Evolutionary conservation across 92 coral and sea anemone genomes (phyloP).

Genomic region (Desmophyllum pertusum): DNA sequence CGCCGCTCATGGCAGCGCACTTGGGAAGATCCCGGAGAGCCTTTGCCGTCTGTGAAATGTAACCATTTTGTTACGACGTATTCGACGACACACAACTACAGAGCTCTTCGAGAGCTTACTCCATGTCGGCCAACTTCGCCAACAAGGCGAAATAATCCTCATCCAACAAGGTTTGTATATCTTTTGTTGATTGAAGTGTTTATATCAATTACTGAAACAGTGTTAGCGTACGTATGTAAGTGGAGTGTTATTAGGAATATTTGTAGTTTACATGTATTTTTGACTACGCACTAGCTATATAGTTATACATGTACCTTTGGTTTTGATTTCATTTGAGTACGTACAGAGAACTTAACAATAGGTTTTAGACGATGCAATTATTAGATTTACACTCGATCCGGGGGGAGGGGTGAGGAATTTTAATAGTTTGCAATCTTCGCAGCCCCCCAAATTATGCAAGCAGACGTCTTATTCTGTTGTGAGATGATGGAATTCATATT

Average conservation of each 20-base stretch:
- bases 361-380: not conserved
- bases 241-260: not conserved
- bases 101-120: constrained; percentile 70
- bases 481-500: no score
- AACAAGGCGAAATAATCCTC: constrained; percentile 95
- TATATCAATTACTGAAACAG: not conserved
- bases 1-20: constrained; percentile 82
- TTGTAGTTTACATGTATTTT: not conserved
- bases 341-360: not conserved
- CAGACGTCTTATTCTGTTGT: no score
- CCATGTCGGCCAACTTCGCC: constrained; percentile 95
- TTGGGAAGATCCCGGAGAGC: constrained; percentile 92
- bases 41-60: constrained; percentile 68
- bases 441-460: no score
- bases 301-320: not conserved
- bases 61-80: constrained; percentile 85
- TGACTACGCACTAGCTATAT: no score
- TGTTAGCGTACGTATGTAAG: not conserved
- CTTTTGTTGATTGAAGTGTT: constrained; percentile 20
- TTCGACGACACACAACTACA: constrained; percentile 77
- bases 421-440: no score
- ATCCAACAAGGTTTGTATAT: constrained; percentile 84
- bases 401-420: no score
- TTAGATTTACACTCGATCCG: no score
- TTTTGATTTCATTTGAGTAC: not conserved